A percentile compares a stretch with the other conserved stretches of the same genome.
These are phyloP conservation scores for Arctopsyche grandis DNA, from an alignment of 1,140 invertebrate species.

Conservation along the genomic window DNA sequence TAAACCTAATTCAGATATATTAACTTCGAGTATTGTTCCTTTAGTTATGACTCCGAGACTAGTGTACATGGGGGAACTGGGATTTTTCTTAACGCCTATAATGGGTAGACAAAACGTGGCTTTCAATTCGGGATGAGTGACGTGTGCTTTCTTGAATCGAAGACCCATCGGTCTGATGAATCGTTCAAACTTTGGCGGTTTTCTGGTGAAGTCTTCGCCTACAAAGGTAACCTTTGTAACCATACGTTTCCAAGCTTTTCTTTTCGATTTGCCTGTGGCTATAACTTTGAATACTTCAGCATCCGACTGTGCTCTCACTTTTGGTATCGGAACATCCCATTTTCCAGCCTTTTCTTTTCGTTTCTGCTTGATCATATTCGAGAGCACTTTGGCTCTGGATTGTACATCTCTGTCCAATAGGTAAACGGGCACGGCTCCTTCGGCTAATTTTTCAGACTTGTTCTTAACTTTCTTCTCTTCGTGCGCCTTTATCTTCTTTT, in stretches of 20 bases:
- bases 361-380: constrained; percentile 99
- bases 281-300: constrained; percentile 97
- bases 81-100: constrained; percentile 99
- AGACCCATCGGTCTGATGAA: constrained; percentile 99
- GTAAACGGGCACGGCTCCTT: constrained; percentile 96
- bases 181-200: constrained; percentile 99
- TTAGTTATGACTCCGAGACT: constrained; percentile 98
- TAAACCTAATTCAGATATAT: constrained; percentile 98
- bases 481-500: constrained; percentile 95
- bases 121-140: constrained; percentile 99
- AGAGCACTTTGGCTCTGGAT: constrained; percentile 92
- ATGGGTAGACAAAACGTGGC: constrained; percentile 99
- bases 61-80: constrained; percentile 97
- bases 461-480: constrained; percentile 92
- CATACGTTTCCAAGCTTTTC: constrained; percentile 99
- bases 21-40: constrained; percentile 97
- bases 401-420: constrained; percentile 97
- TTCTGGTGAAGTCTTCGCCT: constrained; percentile 97
- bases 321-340: constrained; percentile 99
- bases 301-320: constrained; percentile 97
- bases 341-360: constrained; percentile 99
- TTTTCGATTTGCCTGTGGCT: constrained; percentile 92
- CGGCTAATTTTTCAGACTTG: constrained; percentile 82
- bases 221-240: constrained; percentile 99
- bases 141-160: constrained; percentile 96